Evolutionary conservation across 2,797 vertebrate species (phyloP), one percentile per base, ranked within the genome.

Genomic region (Cirrhinus molitorella): DNA sequence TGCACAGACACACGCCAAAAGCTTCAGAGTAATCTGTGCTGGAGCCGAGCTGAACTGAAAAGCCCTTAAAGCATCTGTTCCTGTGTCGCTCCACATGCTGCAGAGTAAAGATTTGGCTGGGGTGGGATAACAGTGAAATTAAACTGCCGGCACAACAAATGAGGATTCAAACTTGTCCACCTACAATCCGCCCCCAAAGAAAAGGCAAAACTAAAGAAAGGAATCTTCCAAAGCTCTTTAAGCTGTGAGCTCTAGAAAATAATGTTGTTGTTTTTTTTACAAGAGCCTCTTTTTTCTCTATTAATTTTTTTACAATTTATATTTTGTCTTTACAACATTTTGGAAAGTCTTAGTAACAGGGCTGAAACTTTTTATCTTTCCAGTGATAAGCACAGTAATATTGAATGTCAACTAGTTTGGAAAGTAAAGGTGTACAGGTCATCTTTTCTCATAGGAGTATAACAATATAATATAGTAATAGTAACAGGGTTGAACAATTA

Each of bases 1-100:
- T 85, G 85, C 85, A 85, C 79, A 83, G 57, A 78, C 73, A 25
- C 25, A 72, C 13, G 72, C 45, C 82, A 79, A 75, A 81, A 72
- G 66, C 79, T 55, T 83, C 73, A 40, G 45, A 67, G 73, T 76
- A 84, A 85, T 82, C 84, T 68, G 53, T 45, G 21, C 47, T 37
- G 9, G 40, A 37, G 59, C 47, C 1, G 25, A 81, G 59, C 55
- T 74, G 49, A 81, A 83, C 77, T 45, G 17, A 80, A 73, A 45
- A 37, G 40, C 57, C 72, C 67, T 55, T n/a, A 68, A n/a, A 78
- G 68, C 77, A 79, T 84, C 81, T 84, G 78, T 49, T 85, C 61
- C 51, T 28, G 19, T 31, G 65, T n/a, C 21, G 7, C 14, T 40
- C 59, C 37, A 55, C 78, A 83, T 80, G 71, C 53, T 47, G 12